Percentiles rank a stretch among this genome's conserved stretches.
These are phyloP conservation scores for Zophobas morio DNA, from an alignment of 1,140 invertebrate species.

Conservation along the genomic window DNA sequence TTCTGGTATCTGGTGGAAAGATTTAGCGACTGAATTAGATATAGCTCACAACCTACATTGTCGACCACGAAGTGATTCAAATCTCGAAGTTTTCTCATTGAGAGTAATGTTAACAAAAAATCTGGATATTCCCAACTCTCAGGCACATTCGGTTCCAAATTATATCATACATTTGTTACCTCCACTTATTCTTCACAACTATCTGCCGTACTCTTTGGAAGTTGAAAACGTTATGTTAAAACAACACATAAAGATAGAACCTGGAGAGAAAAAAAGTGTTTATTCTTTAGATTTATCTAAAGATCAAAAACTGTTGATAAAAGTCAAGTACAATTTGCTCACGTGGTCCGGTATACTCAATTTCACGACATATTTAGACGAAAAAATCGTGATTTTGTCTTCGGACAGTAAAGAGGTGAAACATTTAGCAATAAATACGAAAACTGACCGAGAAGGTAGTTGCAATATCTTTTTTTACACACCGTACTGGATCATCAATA, in stretches of 20 bases:
- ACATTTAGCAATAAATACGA: constrained; percentile 78
- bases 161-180: constrained; percentile 81
- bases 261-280: constrained; percentile 79
- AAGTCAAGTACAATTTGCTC: constrained; percentile 79
- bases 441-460: constrained; percentile 74
- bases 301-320: constrained; percentile 74
- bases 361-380: constrained; percentile 78
- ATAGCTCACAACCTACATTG: constrained; percentile 76
- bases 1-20: constrained; percentile 86
- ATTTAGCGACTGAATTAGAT: constrained; percentile 77
- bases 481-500: constrained; percentile 94
- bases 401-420: constrained; percentile 75
- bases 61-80: constrained; percentile 71
- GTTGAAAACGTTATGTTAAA: constrained; percentile 67
- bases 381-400: constrained; percentile 75
- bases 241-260: constrained; percentile 73
- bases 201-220: constrained; percentile 80
- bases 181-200: constrained; percentile 83
- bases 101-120: constrained; percentile 70
- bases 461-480: constrained; percentile 82
- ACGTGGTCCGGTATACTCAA: constrained; percentile 81
- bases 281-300: constrained; percentile 76
- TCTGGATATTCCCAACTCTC: constrained; percentile 62
- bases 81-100: constrained; percentile 75
- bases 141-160: constrained; percentile 77